Evolutionary conservation across 2,888 invertebrate species (phyloP), one percentile per base, ranked within the genome.

Genomic region (Ernsta delagoae): DNA sequence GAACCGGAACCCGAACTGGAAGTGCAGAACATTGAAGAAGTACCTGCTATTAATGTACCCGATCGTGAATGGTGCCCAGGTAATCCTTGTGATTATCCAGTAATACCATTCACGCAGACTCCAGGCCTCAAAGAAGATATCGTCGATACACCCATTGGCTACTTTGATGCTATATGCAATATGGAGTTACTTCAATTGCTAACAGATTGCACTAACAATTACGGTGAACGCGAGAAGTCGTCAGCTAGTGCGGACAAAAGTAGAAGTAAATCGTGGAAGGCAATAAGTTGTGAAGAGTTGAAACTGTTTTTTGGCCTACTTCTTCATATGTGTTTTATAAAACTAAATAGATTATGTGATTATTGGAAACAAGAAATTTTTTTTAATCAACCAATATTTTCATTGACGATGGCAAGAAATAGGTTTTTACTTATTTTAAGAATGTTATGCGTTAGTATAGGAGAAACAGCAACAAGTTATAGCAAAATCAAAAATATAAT

Each of bases 111-210:
- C 53, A 53, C 53, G 53, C 53, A 53, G 53, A 53, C 53, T 53
- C 53, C 53, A 53, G 53, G 53, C 53, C 53, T 53, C 53, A 53
- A 53, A 53, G 53, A 53, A 53, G 53, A 53, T 53, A 53, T 53
- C 53, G 53, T 53, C 53, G 53, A 53, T 53, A 53, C 53, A 53
- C 53, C 53, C 53, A 53, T 53, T 53, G 53, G 53, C 53, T 53
- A 53, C 53, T 53, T 53, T 53, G 53, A 53, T 53, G 53, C 53
- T 53, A 53, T 53, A 53, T 53, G 53, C 53, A 53, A 53, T 53
- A 53, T 53, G 53, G 53, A 53, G 53, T 53, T 53, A 53, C 53
- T 53, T 53, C 53, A 53, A 53, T 53, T 53, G 53, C 53, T 53
- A 53, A 53, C 53, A 53, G 53, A 53, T 53, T 53, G 53, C 53